Conservation (phyloP, 2,888 invertebrate genomes). For the Pseudanteris insignis region DNA sequence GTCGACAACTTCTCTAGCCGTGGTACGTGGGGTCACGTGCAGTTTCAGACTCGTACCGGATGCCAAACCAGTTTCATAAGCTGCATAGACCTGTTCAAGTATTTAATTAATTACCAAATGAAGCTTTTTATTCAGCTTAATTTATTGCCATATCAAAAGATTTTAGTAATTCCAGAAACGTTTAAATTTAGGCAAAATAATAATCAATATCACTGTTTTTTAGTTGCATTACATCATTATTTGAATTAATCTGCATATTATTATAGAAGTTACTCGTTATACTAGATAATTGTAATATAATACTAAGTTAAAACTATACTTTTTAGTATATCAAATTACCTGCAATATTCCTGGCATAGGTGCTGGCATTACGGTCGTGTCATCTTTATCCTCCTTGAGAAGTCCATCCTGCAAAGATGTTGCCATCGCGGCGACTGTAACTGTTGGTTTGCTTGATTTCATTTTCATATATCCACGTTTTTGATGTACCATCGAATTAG, state of each 20-base stretch:
- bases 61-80: constrained; percentile 94
- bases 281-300: too few relatives aligned
- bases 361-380: constrained; percentile 58
- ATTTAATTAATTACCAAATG: background rate
- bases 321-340: too few relatives aligned
- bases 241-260: too few relatives aligned
- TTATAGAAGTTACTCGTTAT: too few relatives aligned
- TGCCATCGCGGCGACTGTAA: constrained; percentile 63
- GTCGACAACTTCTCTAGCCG: constrained; percentile 94
- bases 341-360: constrained; percentile 72
- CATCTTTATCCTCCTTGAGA: constrained; percentile 56
- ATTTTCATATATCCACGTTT: constrained; percentile 47
- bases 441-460: constrained; percentile 56
- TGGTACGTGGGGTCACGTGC: constrained; percentile 91
- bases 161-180: too few relatives aligned
- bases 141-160: too few relatives aligned
- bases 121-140: too few relatives aligned
- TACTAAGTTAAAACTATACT: too few relatives aligned
- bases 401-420: constrained; percentile 52
- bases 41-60: constrained; percentile 92
- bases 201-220: background rate
- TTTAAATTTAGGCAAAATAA: too few relatives aligned
- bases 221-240: background rate
- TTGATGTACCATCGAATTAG: constrained; percentile 51
- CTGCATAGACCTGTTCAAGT: constrained; percentile 88